phyloP scores from a whole-genome alignment of 2,888 invertebrate species.

The Apotomis betuletana region DNA sequence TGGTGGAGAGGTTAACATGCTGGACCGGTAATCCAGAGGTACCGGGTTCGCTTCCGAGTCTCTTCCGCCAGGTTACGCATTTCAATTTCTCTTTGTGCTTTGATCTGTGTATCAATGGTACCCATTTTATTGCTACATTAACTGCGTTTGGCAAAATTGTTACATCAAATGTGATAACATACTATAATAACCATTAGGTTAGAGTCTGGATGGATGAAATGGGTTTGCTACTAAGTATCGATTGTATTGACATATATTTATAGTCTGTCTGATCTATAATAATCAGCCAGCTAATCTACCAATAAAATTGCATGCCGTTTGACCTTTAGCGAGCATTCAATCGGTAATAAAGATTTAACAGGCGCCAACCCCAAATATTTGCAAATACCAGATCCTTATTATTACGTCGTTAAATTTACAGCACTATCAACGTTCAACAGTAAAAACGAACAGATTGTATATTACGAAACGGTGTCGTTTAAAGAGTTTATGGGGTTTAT shows the following conservation, averaged over 20 bases:
- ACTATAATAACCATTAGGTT: too few species aligned
- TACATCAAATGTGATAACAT: too few species aligned
- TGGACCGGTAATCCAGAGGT: too few species aligned
- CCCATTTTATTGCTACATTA: too few species aligned
- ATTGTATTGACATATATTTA: background rate
- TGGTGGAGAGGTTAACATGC: too few species aligned
- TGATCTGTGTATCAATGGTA: too few species aligned
- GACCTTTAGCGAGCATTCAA: conserved; percentile 5
- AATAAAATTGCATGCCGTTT: conserved; percentile 1
- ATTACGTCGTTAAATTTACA: conserved; percentile 30
- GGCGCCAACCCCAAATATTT: conserved; percentile 28
- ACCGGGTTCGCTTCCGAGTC: too few species aligned
- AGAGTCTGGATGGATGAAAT: too few species aligned
- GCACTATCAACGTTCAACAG: conserved; percentile 21
- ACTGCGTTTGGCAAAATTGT: too few species aligned
- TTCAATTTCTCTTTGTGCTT: too few species aligned
- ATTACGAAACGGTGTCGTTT: conserved; percentile 9
- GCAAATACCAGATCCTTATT: conserved; percentile 22
- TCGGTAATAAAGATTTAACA: conserved; percentile 30
- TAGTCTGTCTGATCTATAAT: background rate
- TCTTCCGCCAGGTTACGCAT: too few species aligned
- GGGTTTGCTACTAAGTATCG: background rate
- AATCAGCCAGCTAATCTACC: background rate
- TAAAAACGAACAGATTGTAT: conserved; percentile 25
- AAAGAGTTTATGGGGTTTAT: conserved; percentile 14